These are phyloP conservation scores for Spinibarbus caldwelli DNA, from an alignment of 2,797 vertebrate genomes.

Conservation along the genomic window DNA sequence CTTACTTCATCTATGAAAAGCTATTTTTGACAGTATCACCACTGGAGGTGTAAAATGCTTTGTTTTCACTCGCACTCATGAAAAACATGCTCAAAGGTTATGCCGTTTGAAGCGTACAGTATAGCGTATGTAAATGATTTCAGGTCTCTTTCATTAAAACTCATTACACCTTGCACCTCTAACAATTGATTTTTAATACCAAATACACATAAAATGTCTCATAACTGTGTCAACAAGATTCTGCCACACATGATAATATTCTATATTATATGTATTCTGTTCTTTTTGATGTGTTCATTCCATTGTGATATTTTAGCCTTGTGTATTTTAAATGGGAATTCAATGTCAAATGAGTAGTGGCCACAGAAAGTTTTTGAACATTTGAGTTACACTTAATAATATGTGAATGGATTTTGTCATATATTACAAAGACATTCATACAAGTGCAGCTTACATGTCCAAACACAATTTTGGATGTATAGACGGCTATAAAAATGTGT, in stretches of 20 bases:
- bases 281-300: background rate
- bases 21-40: background rate
- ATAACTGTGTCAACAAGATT: background rate
- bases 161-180: background rate
- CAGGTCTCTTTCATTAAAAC: background rate
- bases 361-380: too few species aligned
- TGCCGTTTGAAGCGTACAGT: background rate
- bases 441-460: background rate
- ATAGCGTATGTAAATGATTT: background rate
- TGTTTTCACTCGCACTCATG: background rate
- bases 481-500: background rate
- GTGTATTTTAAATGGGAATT: background rate
- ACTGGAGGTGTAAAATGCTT: background rate
- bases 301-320: background rate
- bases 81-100: background rate
- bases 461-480: background rate
- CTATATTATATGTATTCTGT: background rate
- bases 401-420: background rate
- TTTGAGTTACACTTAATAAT: background rate
- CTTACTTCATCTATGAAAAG: background rate
- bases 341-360: background rate
- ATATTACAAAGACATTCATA: too few species aligned
- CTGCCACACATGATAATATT: background rate
- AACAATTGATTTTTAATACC: background rate
- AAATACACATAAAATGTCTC: background rate